phyloP scores from a whole-genome alignment of 2,797 vertebrate genomes.

The Sebastes goodei region DNA sequence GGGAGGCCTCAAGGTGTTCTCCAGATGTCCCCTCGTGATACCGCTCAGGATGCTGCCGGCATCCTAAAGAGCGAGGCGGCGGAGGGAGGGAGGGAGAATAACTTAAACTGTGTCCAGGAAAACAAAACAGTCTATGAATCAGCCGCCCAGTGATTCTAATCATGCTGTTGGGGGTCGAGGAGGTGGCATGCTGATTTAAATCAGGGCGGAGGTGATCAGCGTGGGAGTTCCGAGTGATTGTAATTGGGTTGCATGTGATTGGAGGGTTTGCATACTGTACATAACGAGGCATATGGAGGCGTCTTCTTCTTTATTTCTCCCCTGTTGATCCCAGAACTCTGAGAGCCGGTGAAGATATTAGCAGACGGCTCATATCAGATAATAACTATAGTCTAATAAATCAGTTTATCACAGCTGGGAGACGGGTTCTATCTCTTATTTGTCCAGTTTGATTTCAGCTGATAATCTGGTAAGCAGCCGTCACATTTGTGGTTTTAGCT shows the following conservation, averaged over 20 bases:
- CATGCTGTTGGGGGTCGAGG: constrained; percentile 46
- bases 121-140: constrained; percentile 29
- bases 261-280: constrained; percentile 27
- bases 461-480: neutral
- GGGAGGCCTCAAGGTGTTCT: constrained; percentile 25
- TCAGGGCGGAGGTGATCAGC: constrained; percentile 58
- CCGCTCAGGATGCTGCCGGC: constrained; percentile 24
- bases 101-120: constrained; percentile 18
- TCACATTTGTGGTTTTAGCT: neutral
- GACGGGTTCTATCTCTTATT: constrained; percentile 9
- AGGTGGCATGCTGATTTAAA: constrained; percentile 58
- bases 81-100: neutral
- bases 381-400: constrained; percentile 10
- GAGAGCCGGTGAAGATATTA: constrained; percentile 22
- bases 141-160: constrained; percentile 49
- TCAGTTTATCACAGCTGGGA: constrained; percentile 15
- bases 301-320: neutral
- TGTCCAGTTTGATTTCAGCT: neutral
- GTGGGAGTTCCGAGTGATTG: constrained; percentile 60
- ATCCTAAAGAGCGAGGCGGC: constrained; percentile 26
- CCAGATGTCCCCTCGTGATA: constrained; percentile 48
- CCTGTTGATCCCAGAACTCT: neutral
- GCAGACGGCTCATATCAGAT: constrained; percentile 4
- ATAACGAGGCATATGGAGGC: neutral
- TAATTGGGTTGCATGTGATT: constrained; percentile 72